phyloP scores from a whole-genome alignment of 1,140 invertebrate species.

The Polypedilum vanderplanki region DNA sequence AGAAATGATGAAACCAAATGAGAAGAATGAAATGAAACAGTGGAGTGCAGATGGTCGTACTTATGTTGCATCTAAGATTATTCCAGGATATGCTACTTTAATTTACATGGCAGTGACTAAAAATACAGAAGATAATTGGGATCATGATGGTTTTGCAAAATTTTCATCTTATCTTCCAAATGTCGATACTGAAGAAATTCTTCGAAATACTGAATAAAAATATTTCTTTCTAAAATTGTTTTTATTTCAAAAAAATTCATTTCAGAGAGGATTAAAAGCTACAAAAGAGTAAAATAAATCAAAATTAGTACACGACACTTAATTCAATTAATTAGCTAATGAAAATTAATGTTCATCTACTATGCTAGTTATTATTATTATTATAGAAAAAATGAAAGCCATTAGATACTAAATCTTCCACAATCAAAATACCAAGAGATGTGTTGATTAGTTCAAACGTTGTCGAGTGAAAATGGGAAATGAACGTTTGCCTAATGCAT shows the following conservation, averaged over 20 bases:
- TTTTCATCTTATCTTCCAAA: neutral
- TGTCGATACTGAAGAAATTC: neutral
- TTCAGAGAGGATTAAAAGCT: no score
- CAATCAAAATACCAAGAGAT: no score
- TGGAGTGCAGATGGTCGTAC: slow-evolving; percentile 47
- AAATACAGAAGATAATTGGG: slow-evolving; percentile 42
- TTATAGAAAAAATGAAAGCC: no score
- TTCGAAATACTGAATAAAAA: neutral
- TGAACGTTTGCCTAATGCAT: slow-evolving; percentile 8
- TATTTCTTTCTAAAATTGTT: no score
- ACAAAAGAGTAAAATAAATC: no score
- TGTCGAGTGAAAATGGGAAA: neutral
- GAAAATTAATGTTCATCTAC: no score
- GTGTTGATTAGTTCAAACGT: neutral
- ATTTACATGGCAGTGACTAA: slow-evolving; percentile 48
- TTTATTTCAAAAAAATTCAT: no score
- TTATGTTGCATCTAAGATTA: slow-evolving; percentile 46
- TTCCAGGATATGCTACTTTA: slow-evolving; percentile 45
- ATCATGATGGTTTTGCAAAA: slow-evolving; percentile 33
- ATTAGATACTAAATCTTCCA: no score
- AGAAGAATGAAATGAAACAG: slow-evolving; percentile 33
- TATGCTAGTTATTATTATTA: no score
- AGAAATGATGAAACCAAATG: slow-evolving; percentile 21
- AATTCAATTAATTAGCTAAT: no score
- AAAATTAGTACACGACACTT: no score